Base-by-base conservation (phyloP, 1,140 invertebrate genomes). In the Drosophila paulistorum region DNA sequence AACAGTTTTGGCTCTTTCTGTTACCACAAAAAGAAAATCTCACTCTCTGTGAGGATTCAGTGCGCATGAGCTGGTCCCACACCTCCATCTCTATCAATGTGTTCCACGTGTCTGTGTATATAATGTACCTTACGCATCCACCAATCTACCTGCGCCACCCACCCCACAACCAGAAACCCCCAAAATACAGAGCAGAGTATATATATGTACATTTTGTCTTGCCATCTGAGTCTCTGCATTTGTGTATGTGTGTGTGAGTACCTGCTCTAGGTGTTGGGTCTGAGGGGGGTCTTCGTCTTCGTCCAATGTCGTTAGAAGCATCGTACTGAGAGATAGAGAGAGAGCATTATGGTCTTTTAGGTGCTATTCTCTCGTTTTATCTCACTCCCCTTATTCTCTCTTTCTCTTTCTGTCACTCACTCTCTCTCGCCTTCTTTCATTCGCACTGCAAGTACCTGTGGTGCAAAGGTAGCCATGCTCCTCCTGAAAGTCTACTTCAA, bases 41-140 rank as follows among this genome's bases (percentile, higher is more conserved):
- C 54, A 30, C 37, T 48, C 71, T 71, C 61, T 57, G 37, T 11
- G 5, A 37, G 37, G 10, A 45, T 7, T 10, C 20, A 71, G 13
- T 79, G 83, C 83, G 83, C 83, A 86, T 86, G 83, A 70, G 60
- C 59, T 11, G 30, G 41, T 39, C 79, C 65, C 68, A 83, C 73
- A 83, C 83, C 70, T 60, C 37, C 37, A 87, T 79, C 69, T 60
- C 72, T 33, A 65, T 65, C 61, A 9, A 69, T 57, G 54, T 30
- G 14, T 60, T 71, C 69, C 84, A 89, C 84, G 84, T 87, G 83
- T 71, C 70, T 77, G 69, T 74, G 79, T 87, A 83, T 73, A 89
- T 89, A 81, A 89, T 81, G n/a, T 81, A 89, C 84, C 84, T 89
- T 90, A 89, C 90, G 90, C 90, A 91, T 91, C 90, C 90, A 91